Evolutionary conservation across 2,797 vertebrate species (phyloP).

Genomic region (Cossypha dichroa): DNA sequence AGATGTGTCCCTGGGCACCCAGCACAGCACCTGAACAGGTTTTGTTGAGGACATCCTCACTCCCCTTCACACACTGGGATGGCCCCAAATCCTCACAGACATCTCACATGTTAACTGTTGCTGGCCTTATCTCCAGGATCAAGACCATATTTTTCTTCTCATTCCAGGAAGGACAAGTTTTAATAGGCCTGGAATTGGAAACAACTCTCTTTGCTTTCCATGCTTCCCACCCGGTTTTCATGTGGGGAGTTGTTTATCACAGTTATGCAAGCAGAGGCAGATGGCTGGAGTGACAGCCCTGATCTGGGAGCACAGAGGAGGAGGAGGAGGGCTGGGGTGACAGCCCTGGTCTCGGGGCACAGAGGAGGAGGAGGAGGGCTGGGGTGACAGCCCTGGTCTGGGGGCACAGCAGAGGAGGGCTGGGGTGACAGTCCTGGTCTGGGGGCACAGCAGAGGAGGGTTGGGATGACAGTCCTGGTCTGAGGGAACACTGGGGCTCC

Average conservation of each 20-base stretch:
- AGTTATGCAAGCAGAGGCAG: background rate
- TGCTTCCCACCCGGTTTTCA: background rate
- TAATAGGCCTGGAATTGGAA: constrained; percentile 40
- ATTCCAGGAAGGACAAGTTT: constrained; percentile 25
- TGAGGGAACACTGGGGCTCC: accelerated
- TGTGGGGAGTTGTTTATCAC: background rate
- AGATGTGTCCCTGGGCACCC: background rate
- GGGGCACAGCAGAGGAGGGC: background rate
- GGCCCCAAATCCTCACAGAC: background rate
- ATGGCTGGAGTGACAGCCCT: background rate
- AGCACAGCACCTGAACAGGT: background rate
- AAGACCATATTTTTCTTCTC: constrained; percentile 1
- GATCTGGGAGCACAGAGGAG: accelerated
- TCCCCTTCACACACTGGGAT: accelerated
- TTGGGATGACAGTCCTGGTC: background rate
- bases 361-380: background rate
- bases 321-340: background rate
- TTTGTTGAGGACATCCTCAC: background rate
- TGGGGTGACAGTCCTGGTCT: background rate
- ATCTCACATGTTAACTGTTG: background rate
- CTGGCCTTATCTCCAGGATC: constrained; percentile 18
- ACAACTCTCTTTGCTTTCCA: constrained; percentile 8
- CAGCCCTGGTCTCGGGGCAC: background rate
- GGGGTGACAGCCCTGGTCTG: background rate
- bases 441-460: background rate